Evolutionary conservation across 2,113 vertebrate genomes (phyloP).

Genomic region (Callionymus lyra): DNA sequence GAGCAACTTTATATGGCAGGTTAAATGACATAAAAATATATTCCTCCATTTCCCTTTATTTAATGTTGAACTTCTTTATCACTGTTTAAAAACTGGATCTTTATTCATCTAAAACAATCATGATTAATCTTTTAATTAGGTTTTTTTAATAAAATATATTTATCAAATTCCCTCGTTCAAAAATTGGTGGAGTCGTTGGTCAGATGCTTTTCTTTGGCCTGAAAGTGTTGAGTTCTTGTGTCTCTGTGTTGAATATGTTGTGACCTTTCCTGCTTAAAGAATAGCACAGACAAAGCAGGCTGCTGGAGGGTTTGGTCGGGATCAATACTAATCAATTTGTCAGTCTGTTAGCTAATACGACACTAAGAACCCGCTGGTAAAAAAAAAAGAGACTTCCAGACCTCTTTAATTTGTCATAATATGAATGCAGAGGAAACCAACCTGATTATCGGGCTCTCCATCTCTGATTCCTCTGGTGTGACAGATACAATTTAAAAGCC

Average conservation of each 20-base stretch:
- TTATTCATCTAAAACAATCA: too few relatives aligned
- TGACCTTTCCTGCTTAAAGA: constrained; percentile 59
- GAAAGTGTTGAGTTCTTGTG: constrained; percentile 19
- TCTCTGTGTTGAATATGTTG: constrained; percentile 30
- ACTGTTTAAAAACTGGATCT: too few relatives aligned
- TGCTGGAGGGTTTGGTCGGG: constrained; percentile 36
- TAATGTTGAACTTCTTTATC: too few relatives aligned
- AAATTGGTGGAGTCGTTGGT: too few relatives aligned
- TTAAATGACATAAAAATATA: too few relatives aligned
- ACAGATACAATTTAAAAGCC: constrained; percentile 45
- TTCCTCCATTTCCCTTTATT: too few relatives aligned
- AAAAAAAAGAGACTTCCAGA: constrained; percentile 67
- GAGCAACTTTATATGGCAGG: too few relatives aligned
- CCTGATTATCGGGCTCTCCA: constrained; percentile 59
- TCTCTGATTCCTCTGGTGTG: constrained; percentile 48
- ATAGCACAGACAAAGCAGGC: constrained; percentile 28
- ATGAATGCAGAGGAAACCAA: constrained; percentile 59
- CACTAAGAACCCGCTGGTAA: constrained; percentile 53
- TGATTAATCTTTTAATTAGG: too few relatives aligned
- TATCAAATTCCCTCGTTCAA: too few relatives aligned
- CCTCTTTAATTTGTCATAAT: constrained; percentile 76
- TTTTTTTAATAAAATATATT: too few relatives aligned
- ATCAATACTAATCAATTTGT: constrained; percentile 73
- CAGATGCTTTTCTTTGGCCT: neutral
- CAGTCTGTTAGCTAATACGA: constrained; percentile 73